phyloP scores from a whole-genome alignment of 2,113 vertebrate species.

The Monarcha castaneiventris region DNA sequence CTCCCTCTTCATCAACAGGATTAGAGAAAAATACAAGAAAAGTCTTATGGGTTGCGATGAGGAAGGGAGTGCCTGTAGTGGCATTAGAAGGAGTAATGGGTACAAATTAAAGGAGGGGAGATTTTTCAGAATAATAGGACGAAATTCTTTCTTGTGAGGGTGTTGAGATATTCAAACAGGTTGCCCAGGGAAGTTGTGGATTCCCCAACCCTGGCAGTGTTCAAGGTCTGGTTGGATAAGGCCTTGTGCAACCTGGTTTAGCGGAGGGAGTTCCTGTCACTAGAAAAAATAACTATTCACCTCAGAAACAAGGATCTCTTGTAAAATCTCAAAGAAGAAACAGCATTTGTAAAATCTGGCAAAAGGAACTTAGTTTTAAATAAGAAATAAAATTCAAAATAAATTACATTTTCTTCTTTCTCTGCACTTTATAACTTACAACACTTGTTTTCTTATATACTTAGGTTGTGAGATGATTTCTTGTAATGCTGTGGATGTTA shows the following conservation, averaged over 20 bases:
- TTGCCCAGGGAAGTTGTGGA: background rate
- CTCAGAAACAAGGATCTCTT: background rate
- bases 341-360: background rate
- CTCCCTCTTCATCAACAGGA: background rate
- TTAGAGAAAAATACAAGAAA: background rate
- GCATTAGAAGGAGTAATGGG: background rate
- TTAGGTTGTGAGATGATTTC: background rate
- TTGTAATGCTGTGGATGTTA: background rate
- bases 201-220: background rate
- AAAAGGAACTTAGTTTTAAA: background rate
- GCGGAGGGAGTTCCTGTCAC: too few species aligned
- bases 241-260: background rate
- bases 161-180: background rate
- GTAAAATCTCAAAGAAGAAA: background rate
- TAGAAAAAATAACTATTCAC: background rate
- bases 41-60: accelerated
- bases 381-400: background rate
- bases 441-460: background rate
- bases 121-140: background rate
- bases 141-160: background rate
- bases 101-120: background rate
- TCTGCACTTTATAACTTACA: background rate
- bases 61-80: background rate
- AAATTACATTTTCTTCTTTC: background rate
- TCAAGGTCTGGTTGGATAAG: background rate